Percentiles rank a stretch among this genome's conserved stretches.
Evolutionary conservation across 2,888 invertebrate species (phyloP).

Genomic region (Phyllotreta striolata): DNA sequence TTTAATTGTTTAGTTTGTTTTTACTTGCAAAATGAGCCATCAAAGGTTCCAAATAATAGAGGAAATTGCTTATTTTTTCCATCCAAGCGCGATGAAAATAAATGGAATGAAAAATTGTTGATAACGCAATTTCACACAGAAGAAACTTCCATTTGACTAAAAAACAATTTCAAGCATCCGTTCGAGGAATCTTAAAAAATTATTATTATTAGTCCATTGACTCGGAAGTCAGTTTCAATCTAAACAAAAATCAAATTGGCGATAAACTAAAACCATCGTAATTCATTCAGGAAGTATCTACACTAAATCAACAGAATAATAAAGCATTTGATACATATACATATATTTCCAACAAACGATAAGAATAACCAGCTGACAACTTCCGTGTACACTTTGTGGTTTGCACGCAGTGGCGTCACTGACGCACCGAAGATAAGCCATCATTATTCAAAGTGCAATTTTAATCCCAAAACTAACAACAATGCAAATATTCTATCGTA

Average conservation of each 20-base stretch:
- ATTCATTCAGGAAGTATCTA: slow-evolving; percentile 35
- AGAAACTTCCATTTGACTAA: background rate
- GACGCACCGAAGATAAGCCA: background rate
- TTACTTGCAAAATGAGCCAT: too few species aligned
- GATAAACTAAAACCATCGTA: slow-evolving; percentile 27
- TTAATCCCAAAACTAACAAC: background rate
- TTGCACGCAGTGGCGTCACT: slow-evolving; percentile 27
- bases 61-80: too few species aligned
- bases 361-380: slow-evolving; percentile 41
- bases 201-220: slow-evolving; percentile 22
- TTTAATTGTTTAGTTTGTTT: too few species aligned
- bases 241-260: slow-evolving; percentile 25
- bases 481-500: too few species aligned
- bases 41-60: too few species aligned
- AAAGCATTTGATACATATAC: slow-evolving; percentile 37
- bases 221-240: slow-evolving; percentile 26
- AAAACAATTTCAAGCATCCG: slow-evolving; percentile 2
- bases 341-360: slow-evolving; percentile 36
- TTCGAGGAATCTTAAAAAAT: background rate
- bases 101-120: too few species aligned
- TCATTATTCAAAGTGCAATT: background rate
- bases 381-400: slow-evolving; percentile 40
- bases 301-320: slow-evolving; percentile 36
- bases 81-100: too few species aligned
- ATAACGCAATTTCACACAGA: background rate